phyloP scores from a whole-genome alignment of 2,797 vertebrate species.

The Peromyscus melanophrys region DNA sequence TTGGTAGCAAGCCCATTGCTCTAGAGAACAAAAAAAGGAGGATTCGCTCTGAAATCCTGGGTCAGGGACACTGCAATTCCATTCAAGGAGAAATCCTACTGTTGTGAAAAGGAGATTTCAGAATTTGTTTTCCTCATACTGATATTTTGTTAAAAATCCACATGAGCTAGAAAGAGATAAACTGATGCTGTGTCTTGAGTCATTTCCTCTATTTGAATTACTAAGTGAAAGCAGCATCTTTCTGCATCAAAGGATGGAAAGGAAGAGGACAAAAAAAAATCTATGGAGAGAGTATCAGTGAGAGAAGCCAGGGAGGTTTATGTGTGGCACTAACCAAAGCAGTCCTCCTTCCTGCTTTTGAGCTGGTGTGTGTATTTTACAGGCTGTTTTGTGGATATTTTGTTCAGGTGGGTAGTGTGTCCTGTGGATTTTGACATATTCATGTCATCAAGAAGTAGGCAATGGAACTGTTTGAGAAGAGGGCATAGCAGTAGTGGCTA shows the following conservation, averaged over 20 bases:
- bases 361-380: neutral
- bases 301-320: neutral
- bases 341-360: neutral
- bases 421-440: neutral
- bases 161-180: neutral
- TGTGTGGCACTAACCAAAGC: neutral
- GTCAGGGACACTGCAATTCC: neutral
- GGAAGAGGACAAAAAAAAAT: neutral
- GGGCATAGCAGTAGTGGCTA: neutral
- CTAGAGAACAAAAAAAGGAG: conserved; percentile 38
- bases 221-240: conserved; percentile 34
- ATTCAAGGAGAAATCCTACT: conserved; percentile 3
- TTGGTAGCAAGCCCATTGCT: neutral
- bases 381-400: conserved; percentile 13
- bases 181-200: neutral
- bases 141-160: conserved; percentile 47
- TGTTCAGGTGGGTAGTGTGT: neutral
- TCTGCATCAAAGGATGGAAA: neutral
- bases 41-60: conserved; percentile 34
- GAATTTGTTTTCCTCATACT: conserved; percentile 15
- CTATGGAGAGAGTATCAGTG: neutral
- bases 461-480: conserved; percentile 11
- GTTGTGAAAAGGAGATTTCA: conserved; percentile 64
- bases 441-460: neutral
- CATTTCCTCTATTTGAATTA: conserved; percentile 36